Evolutionary conservation across 1,140 invertebrate genomes (phyloP), one percentile per base, ranked within the genome.

Genomic region (Drosophila virilis): DNA sequence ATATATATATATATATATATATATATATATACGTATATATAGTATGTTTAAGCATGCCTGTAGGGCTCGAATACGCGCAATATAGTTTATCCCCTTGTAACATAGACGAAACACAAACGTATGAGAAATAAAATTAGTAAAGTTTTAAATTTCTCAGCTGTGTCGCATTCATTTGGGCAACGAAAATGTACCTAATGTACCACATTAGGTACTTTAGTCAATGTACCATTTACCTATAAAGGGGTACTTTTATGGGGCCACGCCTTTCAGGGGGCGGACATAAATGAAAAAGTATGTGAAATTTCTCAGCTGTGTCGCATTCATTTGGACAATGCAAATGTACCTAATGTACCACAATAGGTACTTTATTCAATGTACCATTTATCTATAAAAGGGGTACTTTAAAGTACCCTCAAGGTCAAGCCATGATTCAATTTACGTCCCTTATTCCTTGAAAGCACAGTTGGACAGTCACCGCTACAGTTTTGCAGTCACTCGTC

Each of bases 21-120:
- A 65, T 52, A 73, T 58, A 46, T 50, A 71, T 65, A 66, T 66
- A 77, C 62, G 54, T 66, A 79, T 67, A 73, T 66, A 50, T 58
- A 67, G 52, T 85, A 80, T 65, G 58, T 68, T 66, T 78, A 82
- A 78, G 45, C 70, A 51, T 66, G 64, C 77, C 78, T 74, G 78
- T 84, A 81, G 78, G 54, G 59, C 75, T 78, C 70, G 78, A 73
- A 61, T 72, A 86, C 77, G 82, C 82, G 82, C 82, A 86, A 84
- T 85, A 86, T 86, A 86, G 71, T 78, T 68, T 86, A 86, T 76
- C 70, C 79, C 59, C 45, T 86, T 86, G 82, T 86, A 86, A 86
- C 50, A 86, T 86, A 86, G 75, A 70, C 75, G 46, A 17, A 17
- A 17, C 17, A 17, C 1, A 17, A 17, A 17, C 1, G 17, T 22